Evolutionary conservation across 37 sponge, comb jelly and placozoan genomes (phyloP), one percentile per base, ranked within the genome.

Genomic region (Agelas oroides): DNA sequence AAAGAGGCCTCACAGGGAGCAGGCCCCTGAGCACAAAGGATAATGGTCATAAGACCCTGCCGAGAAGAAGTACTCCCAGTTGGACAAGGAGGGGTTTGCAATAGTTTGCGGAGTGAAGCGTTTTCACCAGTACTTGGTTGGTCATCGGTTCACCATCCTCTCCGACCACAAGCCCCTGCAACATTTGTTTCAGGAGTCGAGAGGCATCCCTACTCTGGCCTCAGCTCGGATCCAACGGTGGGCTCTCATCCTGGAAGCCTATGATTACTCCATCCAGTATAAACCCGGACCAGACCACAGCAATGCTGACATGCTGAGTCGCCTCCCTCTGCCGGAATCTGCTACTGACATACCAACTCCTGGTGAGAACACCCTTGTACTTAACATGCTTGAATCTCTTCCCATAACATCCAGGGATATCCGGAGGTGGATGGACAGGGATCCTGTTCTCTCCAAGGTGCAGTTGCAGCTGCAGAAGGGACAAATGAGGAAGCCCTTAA

Each of bases 91-190:
- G 46, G 83, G 53, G 34, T 32, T 70, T 0, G 34, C 71, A 0
- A 72, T 82, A 2, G 23, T 82, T 1, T 70, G 70, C 60, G 83
- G 80, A 1, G 83, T 82, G 0, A 82, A 70, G 39, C 71, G 38
- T 16, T 71, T 82, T 25, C 83, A 82, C 70, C 83, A 82, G 24
- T 82, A 71, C 54, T 2, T 82, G 2, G 61, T 30, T 39, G 83
- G 83, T 5, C 28, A 63, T 1, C 14, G 15, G 0, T 82, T 82
- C 28, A 70, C 72, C 17, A 82, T 82, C 12, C 40, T 25, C 2
- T 72, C 83, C 18, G 83, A 82, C 63, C 83, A 82, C 63, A 82
- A 82, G 41, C 72, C 72, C 24, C 62, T 82, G 28, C 59, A 64
- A 61, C 21, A 61, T 40, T 3, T 82, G 0, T 56, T 82, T 27